Base-by-base conservation (phyloP, 1,140 invertebrate genomes). In the Polypedilum vanderplanki region DNA sequence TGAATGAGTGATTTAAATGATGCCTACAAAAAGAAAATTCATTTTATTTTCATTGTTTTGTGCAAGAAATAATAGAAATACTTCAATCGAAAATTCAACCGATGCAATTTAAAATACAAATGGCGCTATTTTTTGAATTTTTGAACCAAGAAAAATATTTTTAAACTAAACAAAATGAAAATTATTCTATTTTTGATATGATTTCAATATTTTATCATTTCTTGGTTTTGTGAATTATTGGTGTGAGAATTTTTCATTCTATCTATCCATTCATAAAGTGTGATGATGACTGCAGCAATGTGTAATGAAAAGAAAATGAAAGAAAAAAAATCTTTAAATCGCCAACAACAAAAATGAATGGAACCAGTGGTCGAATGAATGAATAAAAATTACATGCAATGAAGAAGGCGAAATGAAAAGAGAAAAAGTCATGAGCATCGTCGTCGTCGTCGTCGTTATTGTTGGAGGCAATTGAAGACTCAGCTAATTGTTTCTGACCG, bases 1-100 rank as follows among this genome's bases (percentile, higher is more conserved):
- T 57, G 46, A 57, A 57, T 57, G 46, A 57, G 46, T 57, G 46
- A 57, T 57, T 57, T 57, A 57, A 57, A 57, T 57, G 46, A n/a
- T 57, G 46, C 8, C 46, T 12, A n/a, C 46, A 57, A 57, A 57
- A 57, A 33, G 24, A 33, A n/a, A n/a, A 57, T 57, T 57, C n/a
- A 57, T 57, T 57, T 57, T 15, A 57, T 57, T 57, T 57, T 57
- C 46, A 57, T 57, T n/a, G 46, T 33, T 33, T 33, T 33, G 24
- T 5, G 24, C n/a, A n/a, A n/a, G n/a, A n/a, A 33, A 33, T 33
- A 33, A 33, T 33, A 3, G 24, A n/a, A n/a, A n/a, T n/a, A n/a
- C n/a, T n/a, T n/a, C n/a, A n/a, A n/a, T n/a, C n/a, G n/a, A n/a
- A n/a, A n/a, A n/a, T n/a, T n/a, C n/a, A n/a, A n/a, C 41, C 15